A percentile compares a stretch with the other conserved stretches of the same genome.
These are phyloP conservation scores for Ichneumoninae sp. DNA, from an alignment of 2,888 invertebrate species.

Conservation along the genomic window DNA sequence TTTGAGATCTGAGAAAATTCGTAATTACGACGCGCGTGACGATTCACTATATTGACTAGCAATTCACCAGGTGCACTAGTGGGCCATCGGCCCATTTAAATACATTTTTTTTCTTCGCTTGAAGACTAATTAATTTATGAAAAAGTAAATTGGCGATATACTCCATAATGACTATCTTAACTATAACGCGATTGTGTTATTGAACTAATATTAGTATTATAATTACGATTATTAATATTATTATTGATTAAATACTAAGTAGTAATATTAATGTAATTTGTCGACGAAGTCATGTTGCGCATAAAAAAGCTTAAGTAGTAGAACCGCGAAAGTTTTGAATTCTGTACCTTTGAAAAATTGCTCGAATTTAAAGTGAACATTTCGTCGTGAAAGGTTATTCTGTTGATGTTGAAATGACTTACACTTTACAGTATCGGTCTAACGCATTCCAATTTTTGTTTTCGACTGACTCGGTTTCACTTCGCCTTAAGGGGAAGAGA, in stretches of 20 bases:
- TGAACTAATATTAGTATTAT: conserved; percentile 39
- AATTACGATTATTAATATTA: conserved; percentile 18
- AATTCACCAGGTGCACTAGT: conserved; percentile 66
- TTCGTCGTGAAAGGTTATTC: neutral
- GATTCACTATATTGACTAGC: conserved; percentile 61
- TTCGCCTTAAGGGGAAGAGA: too few species aligned
- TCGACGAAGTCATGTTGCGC: conserved; percentile 58
- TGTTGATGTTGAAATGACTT: neutral
- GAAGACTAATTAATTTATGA: conserved; percentile 52
- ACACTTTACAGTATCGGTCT: too few species aligned
- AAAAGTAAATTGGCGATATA: conserved; percentile 53
- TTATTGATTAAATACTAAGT: conserved; percentile 32
- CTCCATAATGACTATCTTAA: conserved; percentile 33
- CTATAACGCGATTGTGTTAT: conserved; percentile 47
- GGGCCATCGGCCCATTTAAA: conserved; percentile 47
- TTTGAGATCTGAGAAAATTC: conserved; percentile 46
- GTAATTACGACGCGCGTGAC: conserved; percentile 43
- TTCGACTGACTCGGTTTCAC: too few species aligned
- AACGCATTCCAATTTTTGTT: too few species aligned
- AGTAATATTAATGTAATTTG: conserved; percentile 28
- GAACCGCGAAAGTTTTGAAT: conserved; percentile 57
- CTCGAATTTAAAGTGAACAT: neutral
- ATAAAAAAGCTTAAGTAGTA: conserved; percentile 65
- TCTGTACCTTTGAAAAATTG: neutral
- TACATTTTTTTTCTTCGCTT: conserved; percentile 29